Base-by-base conservation (phyloP, 2,113 vertebrate genomes). In the Arenaria interpres region DNA sequence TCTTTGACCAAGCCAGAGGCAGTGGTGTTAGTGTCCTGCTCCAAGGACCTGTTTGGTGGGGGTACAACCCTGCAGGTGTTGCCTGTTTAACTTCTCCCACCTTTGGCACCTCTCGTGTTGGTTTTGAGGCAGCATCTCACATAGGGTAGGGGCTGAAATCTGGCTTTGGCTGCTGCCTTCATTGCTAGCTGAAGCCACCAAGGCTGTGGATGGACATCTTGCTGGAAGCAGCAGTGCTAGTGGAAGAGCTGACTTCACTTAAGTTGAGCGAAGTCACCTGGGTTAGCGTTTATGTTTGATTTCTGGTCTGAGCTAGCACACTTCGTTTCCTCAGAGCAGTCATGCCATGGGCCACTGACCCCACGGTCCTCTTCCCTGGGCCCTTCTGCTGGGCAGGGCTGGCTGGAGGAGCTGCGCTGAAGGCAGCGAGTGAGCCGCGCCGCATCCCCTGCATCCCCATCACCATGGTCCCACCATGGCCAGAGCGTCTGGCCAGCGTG, bases 391-490 rank as follows among this genome's bases (percentile, higher is more conserved):
- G 63, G 48, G 22, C 22, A 18, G 2, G 53, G 35, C 30, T 35
- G 17, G 35, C 0, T 0, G 23, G 64, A 51, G 22, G 22, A 60
- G 37, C 41, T 3, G 7, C 17, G 27, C 39, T 68, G 64, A 8
- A 35, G 62, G 66, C 68, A 25, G 45, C 0, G 1, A 8, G 50
- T 5, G 59, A 75, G 35, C 41, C 16, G 45, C 0, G 0, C 32
- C 15, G 8, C 27, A 3, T 43, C 30, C 46, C 32, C 22, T 24
- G 3, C 3, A 9, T 5, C 7, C 43, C 67, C 24, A 1, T 33
- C 4, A 4, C 3, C 14, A 5, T 4, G 30, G 11, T 60, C 20
- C 43, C 11, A 1, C 12, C 0, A 1, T 16, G 4, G 30, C 56
- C 75, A 39, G 51, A 54, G 79, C 56, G 45, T 69, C 39, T 2